A percentile compares a stretch with the other conserved stretches of the same genome.
These are phyloP conservation scores for Glossophaga mutica DNA, from an alignment of 2,797 vertebrate species.

Conservation along the genomic window DNA sequence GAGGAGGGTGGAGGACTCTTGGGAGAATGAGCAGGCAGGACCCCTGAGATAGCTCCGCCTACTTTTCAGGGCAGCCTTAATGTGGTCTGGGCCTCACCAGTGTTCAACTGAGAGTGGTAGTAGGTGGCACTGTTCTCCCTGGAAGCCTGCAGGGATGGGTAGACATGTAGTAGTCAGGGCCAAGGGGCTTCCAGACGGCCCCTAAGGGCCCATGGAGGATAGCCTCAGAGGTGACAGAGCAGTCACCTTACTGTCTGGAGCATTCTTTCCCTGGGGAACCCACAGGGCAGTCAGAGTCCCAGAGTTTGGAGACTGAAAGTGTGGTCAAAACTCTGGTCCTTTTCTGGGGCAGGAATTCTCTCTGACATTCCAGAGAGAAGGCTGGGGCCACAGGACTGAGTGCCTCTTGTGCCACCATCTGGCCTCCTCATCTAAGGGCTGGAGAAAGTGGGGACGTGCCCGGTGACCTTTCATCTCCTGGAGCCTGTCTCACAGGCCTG, in stretches of 20 bases:
- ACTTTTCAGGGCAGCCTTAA: neutral
- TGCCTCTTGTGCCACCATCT: neutral
- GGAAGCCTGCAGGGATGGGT: neutral
- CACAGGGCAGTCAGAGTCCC: neutral
- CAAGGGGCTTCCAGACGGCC: neutral
- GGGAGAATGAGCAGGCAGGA: neutral
- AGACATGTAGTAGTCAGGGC: neutral
- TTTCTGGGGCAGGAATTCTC: neutral
- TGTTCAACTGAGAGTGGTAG: neutral
- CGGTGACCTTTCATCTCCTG: neutral
- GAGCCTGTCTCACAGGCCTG: neutral
- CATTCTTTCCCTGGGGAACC: neutral
- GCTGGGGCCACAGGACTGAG: neutral
- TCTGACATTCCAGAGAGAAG: neutral
- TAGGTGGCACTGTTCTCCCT: neutral
- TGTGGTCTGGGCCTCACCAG: neutral
- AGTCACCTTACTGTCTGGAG: neutral
- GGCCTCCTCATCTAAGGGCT: neutral
- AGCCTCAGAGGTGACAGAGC: neutral
- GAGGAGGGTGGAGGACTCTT: neutral
- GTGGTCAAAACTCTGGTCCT: neutral
- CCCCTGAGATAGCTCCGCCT: neutral
- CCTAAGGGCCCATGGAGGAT: neutral
- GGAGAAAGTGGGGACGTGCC: neutral
- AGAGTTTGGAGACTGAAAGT: neutral